Conservation (phyloP, 2,888 invertebrate species). For the Oligia strigilis region DNA sequence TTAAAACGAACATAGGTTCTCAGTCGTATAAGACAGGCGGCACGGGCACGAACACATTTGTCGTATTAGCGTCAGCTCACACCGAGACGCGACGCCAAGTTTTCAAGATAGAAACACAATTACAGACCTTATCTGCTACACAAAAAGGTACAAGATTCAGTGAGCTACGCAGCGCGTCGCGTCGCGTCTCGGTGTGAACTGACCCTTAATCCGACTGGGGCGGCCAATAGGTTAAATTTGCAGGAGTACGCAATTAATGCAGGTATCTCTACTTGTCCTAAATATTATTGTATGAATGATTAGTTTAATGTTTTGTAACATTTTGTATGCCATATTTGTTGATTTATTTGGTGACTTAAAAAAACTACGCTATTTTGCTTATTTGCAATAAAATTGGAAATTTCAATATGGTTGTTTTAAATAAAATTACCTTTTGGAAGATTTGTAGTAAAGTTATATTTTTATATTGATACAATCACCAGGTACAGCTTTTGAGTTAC, state of each 20-base stretch:
- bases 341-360: constrained; percentile 61
- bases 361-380: constrained; percentile 70
- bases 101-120: no score
- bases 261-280: constrained; percentile 36
- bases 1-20: neutral
- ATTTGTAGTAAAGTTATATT: constrained; percentile 91
- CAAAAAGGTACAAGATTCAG: no score
- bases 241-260: constrained; percentile 10
- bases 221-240: neutral
- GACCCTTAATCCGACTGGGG: neutral
- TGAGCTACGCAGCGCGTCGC: no score
- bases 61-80: constrained; percentile 27
- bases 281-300: constrained; percentile 56
- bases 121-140: no score
- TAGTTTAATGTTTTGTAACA: constrained; percentile 64
- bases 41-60: neutral
- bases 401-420: constrained; percentile 65
- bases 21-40: neutral
- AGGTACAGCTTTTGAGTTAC: constrained; percentile 89
- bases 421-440: constrained; percentile 84
- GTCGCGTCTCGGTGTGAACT: no score
- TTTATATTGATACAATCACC: constrained; percentile 89
- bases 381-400: constrained; percentile 84
- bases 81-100: constrained; percentile 23
- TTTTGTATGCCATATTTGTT: constrained; percentile 76